Evolutionary conservation across 2,113 vertebrate genomes (phyloP).

Genomic region (Egretta garzetta): DNA sequence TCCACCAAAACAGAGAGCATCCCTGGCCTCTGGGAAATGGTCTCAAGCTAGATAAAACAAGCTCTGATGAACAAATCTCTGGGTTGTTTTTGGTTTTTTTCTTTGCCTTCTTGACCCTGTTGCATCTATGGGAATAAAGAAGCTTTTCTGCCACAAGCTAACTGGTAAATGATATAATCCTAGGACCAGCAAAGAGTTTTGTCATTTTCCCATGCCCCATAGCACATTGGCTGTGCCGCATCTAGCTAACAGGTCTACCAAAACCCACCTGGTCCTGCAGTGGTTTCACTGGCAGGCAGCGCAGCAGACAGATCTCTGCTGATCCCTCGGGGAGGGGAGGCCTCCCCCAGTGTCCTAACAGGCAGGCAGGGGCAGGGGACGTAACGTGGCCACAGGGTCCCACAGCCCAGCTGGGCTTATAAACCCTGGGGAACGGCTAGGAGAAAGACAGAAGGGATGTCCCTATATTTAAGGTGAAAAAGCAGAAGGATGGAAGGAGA

Average conservation of each 20-base stretch:
- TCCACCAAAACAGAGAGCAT: neutral
- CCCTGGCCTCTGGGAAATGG: neutral
- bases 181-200: neutral
- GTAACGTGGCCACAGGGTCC: accelerated
- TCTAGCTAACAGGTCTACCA: neutral
- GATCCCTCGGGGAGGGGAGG: neutral
- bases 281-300: neutral
- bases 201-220: neutral
- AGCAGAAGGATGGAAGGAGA: neutral
- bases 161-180: neutral
- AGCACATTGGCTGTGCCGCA: neutral
- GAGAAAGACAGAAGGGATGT: neutral
- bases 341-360: accelerated
- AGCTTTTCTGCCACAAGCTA: neutral
- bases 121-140: neutral
- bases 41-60: neutral
- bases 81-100: no score
- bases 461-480: neutral
- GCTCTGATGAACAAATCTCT: neutral
- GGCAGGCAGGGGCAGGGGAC: neutral
- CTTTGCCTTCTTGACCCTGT: neutral
- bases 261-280: neutral
- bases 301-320: neutral
- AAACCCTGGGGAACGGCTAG: neutral
- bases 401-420: neutral